A percentile compares a stretch with the other conserved stretches of the same genome.
Conservation (phyloP, 2,888 invertebrate genomes). For the Lasioglossum vierecki region DNA sequence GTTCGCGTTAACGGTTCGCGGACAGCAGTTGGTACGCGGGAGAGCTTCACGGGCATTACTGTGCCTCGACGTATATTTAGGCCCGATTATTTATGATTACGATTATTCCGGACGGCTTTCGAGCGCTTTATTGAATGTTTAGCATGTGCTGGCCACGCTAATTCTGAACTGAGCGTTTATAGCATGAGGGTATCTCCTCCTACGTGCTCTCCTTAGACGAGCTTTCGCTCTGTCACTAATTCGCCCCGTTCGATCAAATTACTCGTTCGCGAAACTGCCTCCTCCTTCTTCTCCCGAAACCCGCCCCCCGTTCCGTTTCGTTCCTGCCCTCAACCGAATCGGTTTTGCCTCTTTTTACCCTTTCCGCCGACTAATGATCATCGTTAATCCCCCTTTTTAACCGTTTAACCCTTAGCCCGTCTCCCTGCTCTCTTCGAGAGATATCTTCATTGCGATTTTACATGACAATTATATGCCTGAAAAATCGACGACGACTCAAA, state of each 20-base stretch:
- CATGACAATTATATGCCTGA: slow-evolving; percentile 48
- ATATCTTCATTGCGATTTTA: slow-evolving; percentile 51
- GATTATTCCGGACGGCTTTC: slow-evolving; percentile 81
- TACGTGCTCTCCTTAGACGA: slow-evolving; percentile 70
- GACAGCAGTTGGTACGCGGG: slow-evolving; percentile 72
- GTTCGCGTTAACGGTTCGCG: slow-evolving; percentile 70
- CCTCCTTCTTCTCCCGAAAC: slow-evolving; percentile 9
- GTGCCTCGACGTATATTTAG: slow-evolving; percentile 79
- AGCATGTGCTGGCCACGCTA: slow-evolving; percentile 80
- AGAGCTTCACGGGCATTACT: slow-evolving; percentile 65
- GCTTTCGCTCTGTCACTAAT: slow-evolving; percentile 69
- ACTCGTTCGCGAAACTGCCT: slow-evolving; percentile 62
- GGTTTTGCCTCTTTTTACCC: slow-evolving; percentile 44
- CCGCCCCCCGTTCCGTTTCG: slow-evolving; percentile 2
- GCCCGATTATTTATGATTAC: slow-evolving; percentile 82
- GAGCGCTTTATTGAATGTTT: slow-evolving; percentile 81
- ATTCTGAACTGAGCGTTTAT: slow-evolving; percentile 78
- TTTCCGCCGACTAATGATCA: slow-evolving; percentile 59
- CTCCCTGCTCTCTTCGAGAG: slow-evolving; percentile 9
- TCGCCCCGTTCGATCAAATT: slow-evolving; percentile 70
- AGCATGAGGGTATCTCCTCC: slow-evolving; percentile 70
- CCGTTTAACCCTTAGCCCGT: slow-evolving; percentile 39
- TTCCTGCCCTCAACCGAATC: slow-evolving; percentile 9
- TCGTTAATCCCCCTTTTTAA: slow-evolving; percentile 64
- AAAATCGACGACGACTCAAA: slow-evolving; percentile 24